Conservation (phyloP, 2,888 invertebrate species). For the Ophioninae sp. region DNA sequence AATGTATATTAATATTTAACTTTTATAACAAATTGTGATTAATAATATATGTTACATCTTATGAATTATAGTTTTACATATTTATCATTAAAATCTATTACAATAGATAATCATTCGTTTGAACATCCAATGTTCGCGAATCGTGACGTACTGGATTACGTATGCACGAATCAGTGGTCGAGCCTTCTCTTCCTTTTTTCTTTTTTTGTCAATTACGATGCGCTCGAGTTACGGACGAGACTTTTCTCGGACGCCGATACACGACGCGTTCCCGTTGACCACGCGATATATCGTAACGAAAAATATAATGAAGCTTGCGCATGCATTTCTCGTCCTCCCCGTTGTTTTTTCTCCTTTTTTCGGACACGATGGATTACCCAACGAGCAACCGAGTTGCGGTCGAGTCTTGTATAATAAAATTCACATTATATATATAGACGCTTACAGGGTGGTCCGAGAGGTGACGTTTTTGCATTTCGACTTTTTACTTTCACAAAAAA, state of each 20-base stretch:
- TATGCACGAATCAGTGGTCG: not conserved
- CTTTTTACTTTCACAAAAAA: no score
- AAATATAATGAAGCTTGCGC: conserved; percentile 12
- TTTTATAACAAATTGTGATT: no score
- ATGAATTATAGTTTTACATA: no score
- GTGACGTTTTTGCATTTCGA: not conserved
- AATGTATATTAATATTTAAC: no score
- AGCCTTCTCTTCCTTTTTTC: not conserved
- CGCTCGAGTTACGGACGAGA: conserved; percentile 1
- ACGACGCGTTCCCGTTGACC: conserved; percentile 5
- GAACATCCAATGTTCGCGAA: not conserved
- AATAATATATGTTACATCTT: no score
- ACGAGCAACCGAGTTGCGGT: conserved; percentile 29
- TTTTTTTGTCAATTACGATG: not conserved
- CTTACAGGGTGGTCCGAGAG: not conserved
- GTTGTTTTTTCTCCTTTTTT: conserved; percentile 26
- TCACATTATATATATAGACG: conserved; percentile 24
- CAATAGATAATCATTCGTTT: not conserved
- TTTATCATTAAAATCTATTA: no score
- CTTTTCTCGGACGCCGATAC: not conserved
- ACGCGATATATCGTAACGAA: conserved; percentile 13
- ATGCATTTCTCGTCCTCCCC: conserved; percentile 1
- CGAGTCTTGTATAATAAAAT: conserved; percentile 32
- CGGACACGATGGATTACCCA: conserved; percentile 45
- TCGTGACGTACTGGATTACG: not conserved